Evolutionary conservation across 2,113 vertebrate genomes (phyloP).

Genomic region (Eidolon helvum): DNA sequence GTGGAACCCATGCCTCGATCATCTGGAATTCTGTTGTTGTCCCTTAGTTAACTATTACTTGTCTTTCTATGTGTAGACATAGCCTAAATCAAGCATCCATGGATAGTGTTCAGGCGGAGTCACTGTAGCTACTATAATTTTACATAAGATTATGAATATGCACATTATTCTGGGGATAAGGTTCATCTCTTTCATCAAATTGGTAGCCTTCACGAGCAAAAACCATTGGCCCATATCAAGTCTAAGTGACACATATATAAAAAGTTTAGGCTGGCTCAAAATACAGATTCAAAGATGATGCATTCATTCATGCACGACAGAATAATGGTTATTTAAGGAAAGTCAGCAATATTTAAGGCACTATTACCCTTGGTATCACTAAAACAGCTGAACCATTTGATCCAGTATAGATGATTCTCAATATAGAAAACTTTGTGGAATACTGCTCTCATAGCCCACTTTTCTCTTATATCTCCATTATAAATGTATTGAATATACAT

Average conservation of each 20-base stretch:
- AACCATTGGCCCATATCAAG: neutral
- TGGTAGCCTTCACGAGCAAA: neutral
- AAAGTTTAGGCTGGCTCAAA: neutral
- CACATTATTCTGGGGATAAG: neutral
- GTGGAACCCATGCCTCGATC: neutral
- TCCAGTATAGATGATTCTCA: neutral
- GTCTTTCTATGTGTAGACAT: neutral
- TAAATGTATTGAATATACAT: neutral
- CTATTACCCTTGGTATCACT: neutral
- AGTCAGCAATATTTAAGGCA: neutral
- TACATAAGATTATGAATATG: neutral
- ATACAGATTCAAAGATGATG: neutral
- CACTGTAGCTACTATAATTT: neutral
- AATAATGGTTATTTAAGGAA: neutral
- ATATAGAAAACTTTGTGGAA: neutral
- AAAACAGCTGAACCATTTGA: neutral
- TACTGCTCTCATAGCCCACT: neutral
- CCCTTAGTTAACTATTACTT: neutral
- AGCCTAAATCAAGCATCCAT: neutral
- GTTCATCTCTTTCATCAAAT: neutral
- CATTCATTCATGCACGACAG: neutral
- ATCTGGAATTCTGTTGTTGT: neutral
- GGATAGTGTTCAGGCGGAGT: neutral
- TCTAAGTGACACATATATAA: neutral
- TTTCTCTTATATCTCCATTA: neutral